Evolutionary conservation across 2,113 vertebrate species (phyloP).

Genomic region (Toxotes jaculatrix): DNA sequence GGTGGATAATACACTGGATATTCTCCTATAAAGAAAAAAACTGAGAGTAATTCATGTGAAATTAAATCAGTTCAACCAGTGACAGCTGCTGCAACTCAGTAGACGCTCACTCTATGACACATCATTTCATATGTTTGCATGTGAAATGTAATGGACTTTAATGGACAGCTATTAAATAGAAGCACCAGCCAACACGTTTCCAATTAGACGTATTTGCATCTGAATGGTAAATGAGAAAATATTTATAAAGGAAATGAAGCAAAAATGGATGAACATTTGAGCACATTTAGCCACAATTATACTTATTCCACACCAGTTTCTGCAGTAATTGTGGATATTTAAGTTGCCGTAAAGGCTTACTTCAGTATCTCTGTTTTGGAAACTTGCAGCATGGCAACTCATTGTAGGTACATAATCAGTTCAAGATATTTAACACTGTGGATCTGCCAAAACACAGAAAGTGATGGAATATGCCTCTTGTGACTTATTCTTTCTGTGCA

Average conservation of each 20-base stretch:
- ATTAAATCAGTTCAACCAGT: neutral
- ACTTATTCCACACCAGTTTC: neutral
- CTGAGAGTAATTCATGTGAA: neutral
- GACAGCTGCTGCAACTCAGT: neutral
- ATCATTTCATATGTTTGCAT: neutral
- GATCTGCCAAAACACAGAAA: constrained; percentile 6
- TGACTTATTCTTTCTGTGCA: constrained; percentile 17
- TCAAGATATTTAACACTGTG: constrained; percentile 23
- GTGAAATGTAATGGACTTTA: neutral
- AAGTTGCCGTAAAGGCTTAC: neutral
- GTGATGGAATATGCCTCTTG: constrained; percentile 7
- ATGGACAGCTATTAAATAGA: too few relatives aligned
- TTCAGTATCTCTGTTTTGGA: neutral
- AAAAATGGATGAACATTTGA: neutral
- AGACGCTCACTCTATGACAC: neutral
- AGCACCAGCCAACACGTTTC: too few relatives aligned
- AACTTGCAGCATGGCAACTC: neutral
- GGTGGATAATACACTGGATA: neutral
- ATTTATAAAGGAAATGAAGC: neutral
- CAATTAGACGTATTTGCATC: too few relatives aligned
- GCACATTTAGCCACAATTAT: neutral
- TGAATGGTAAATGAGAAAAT: neutral
- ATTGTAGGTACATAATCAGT: constrained; percentile 30
- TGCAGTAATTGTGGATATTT: neutral
- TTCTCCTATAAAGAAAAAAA: neutral